A percentile compares a stretch with the other conserved stretches of the same genome.
Conservation (phyloP, 2,113 vertebrate genomes). For the Cyrtonyx montezumae region DNA sequence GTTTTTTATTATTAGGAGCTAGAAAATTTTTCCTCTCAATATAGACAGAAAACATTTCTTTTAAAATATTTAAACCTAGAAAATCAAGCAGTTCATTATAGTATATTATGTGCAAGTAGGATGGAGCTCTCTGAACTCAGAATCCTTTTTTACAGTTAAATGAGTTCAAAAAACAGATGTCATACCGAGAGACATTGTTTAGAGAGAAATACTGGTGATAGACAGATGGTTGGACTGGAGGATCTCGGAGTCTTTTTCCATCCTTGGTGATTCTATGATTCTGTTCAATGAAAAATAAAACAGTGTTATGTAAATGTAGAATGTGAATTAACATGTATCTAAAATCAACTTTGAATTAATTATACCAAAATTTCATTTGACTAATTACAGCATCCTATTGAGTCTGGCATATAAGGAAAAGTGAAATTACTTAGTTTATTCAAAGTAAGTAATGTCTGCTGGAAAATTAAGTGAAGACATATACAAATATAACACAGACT, state of each 20-base stretch:
- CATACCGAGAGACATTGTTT: no score
- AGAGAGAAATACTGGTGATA: no score
- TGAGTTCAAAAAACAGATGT: no score
- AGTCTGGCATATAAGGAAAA: background rate
- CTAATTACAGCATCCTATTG: background rate
- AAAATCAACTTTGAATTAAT: background rate
- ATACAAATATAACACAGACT: background rate
- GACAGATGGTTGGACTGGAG: no score
- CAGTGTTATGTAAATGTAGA: background rate
- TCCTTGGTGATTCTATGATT: no score
- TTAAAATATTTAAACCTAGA: background rate
- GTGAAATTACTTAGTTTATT: background rate
- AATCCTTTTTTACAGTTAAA: background rate
- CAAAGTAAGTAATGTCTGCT: background rate
- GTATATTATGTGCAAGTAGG: background rate
- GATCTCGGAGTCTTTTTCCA: no score
- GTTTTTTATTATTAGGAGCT: background rate
- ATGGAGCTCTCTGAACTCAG: background rate
- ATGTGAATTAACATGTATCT: background rate
- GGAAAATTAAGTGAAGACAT: background rate
- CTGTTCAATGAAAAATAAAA: background rate
- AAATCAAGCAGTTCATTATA: background rate
- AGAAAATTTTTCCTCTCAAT: background rate
- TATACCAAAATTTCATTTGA: background rate
- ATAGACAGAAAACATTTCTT: background rate